Percentiles rank a stretch among this genome's conserved stretches.
phyloP scores from a whole-genome alignment of 2,113 vertebrate genomes.

The Perca flavescens region DNA sequence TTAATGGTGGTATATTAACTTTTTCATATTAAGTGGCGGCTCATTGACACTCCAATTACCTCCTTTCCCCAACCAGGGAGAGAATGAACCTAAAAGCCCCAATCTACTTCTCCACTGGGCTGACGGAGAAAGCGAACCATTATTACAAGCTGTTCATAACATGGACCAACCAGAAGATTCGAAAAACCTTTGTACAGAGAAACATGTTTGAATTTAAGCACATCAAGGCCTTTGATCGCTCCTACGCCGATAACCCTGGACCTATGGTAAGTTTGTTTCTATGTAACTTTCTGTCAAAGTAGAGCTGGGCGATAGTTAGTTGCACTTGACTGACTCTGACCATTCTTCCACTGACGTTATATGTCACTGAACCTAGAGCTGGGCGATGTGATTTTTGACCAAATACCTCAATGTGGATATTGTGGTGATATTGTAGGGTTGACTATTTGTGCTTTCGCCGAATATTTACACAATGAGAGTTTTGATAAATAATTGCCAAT shows the following conservation, averaged over 20 bases:
- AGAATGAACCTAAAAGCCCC: constrained; percentile 98
- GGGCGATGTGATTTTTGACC: no score
- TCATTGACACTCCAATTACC: constrained; percentile 3
- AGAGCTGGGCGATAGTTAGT: background rate
- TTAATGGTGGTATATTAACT: constrained; percentile 5
- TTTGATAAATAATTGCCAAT: no score
- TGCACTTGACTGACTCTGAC: background rate
- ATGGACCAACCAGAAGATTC: constrained; percentile 99
- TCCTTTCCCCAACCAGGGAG: constrained; percentile 85
- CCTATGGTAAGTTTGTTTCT: constrained; percentile 88
- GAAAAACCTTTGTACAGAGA: constrained; percentile 98
- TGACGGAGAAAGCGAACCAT: constrained; percentile 98
- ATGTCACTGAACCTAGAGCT: background rate
- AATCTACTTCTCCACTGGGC: constrained; percentile 97
- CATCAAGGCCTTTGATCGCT: constrained; percentile 96
- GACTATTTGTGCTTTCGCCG: no score
- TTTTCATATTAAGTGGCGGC: constrained; percentile 1
- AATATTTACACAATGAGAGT: no score
- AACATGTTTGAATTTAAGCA: constrained; percentile 99
- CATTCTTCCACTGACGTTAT: background rate
- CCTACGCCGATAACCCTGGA: constrained; percentile 95
- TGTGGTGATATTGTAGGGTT: no score
- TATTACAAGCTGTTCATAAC: constrained; percentile 99
- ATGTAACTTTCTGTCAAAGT: background rate
- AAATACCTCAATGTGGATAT: no score